These are phyloP conservation scores for Dynastes grantii DNA, from an alignment of 2,888 invertebrate genomes.

Conservation along the genomic window DNA sequence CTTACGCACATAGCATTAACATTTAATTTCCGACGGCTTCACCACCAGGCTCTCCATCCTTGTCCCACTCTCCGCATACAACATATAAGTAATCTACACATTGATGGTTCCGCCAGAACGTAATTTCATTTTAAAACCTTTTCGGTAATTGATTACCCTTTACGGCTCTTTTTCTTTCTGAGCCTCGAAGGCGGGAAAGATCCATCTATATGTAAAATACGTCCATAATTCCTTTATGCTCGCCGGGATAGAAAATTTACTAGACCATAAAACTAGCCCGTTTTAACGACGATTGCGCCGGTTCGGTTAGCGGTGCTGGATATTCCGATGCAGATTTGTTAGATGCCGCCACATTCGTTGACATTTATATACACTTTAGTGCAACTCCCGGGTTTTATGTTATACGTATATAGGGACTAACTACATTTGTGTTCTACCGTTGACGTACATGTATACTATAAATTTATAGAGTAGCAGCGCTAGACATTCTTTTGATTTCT, in stretches of 20 bases:
- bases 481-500: too few relatives aligned
- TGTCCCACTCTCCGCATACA: too few relatives aligned
- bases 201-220: slow-evolving; percentile 44
- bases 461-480: too few relatives aligned
- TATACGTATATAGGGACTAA: neutral
- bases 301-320: neutral
- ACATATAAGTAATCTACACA: too few relatives aligned
- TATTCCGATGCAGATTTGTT: slow-evolving; percentile 10
- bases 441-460: too few relatives aligned
- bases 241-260: slow-evolving; percentile 53
- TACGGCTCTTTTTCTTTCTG: neutral
- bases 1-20: too few relatives aligned
- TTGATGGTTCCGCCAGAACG: neutral
- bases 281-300: slow-evolving; percentile 37
- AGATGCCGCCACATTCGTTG: neutral
- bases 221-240: slow-evolving; percentile 38
- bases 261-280: slow-evolving; percentile 69
- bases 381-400: too few relatives aligned
- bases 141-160: slow-evolving; percentile 23
- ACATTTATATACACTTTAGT: slow-evolving; percentile 11
- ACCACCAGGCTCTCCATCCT: too few relatives aligned
- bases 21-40: too few relatives aligned
- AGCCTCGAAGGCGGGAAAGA: neutral
- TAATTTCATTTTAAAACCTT: slow-evolving; percentile 5
- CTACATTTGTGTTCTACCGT: too few relatives aligned